phyloP scores from a whole-genome alignment of 2,888 invertebrate species.

The Artemia sinica region DNA sequence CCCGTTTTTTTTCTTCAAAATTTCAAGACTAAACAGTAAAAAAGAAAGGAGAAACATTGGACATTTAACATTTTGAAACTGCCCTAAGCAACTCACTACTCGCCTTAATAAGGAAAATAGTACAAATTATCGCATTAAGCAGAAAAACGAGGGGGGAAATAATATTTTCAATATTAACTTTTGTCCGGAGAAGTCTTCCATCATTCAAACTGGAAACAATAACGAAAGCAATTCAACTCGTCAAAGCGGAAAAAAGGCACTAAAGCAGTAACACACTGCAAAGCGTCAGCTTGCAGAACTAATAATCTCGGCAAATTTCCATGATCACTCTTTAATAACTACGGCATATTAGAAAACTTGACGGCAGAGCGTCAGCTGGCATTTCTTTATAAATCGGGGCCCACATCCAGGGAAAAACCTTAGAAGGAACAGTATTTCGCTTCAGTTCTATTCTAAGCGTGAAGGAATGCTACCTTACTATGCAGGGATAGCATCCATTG shows the following conservation, averaged over 20 bases:
- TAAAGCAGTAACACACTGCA: constrained; percentile 6
- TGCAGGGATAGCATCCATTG: constrained; percentile 6
- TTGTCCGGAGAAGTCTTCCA: no score
- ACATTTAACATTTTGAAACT: no score
- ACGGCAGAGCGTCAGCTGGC: constrained; percentile 6
- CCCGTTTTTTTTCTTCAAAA: no score
- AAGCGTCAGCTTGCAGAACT: constrained; percentile 18
- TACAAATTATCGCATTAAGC: no score
- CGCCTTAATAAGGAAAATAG: no score
- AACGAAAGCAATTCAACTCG: neutral
- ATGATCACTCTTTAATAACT: constrained; percentile 24
- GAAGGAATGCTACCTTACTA: constrained; percentile 12
- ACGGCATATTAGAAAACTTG: constrained; percentile 21
- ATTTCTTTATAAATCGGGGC: neutral
- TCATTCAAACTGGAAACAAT: no score
- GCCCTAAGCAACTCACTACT: no score
- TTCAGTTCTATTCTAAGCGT: neutral
- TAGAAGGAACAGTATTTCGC: neutral
- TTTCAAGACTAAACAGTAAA: no score
- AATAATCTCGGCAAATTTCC: constrained; percentile 23
- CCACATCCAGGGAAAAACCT: constrained; percentile 9
- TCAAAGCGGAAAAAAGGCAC: constrained; percentile 9
- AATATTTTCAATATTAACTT: no score
- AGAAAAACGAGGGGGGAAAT: no score
- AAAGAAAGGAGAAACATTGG: no score